Evolutionary conservation across 2,888 invertebrate species (phyloP).

Genomic region (Stenolophus ochropezus): DNA sequence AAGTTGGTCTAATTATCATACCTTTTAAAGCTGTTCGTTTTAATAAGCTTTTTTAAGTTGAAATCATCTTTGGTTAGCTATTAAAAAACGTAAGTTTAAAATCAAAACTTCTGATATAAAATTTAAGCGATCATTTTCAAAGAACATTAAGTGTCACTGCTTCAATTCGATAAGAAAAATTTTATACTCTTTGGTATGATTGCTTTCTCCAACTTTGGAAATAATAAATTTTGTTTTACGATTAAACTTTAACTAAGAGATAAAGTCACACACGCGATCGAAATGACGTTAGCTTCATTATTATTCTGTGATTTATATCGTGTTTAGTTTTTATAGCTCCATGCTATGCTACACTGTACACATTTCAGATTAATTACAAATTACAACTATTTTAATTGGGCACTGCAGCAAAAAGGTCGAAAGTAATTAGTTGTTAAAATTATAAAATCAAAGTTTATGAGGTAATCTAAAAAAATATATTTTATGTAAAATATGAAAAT

Average conservation of each 20-base stretch:
- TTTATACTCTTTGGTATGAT: conserved; percentile 38
- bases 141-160: conserved; percentile 38
- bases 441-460: too few relatives aligned
- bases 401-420: too few relatives aligned
- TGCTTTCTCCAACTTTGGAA: conserved; percentile 34
- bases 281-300: background rate
- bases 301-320: background rate
- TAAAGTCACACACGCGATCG: conserved; percentile 5
- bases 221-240: conserved; percentile 37
- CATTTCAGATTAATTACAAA: background rate
- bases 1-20: background rate
- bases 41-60: conserved; percentile 7
- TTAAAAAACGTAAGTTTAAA: conserved; percentile 40
- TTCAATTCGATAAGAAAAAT: conserved; percentile 38
- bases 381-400: background rate
- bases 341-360: background rate
- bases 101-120: conserved; percentile 42
- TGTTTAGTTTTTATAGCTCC: background rate
- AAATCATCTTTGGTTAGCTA: conserved; percentile 20
- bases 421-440: too few relatives aligned
- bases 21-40: conserved; percentile 17
- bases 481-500: too few relatives aligned
- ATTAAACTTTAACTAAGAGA: conserved; percentile 34
- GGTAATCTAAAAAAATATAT: too few relatives aligned
- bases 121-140: conserved; percentile 26